Percentiles rank a stretch among this genome's conserved stretches.
Evolutionary conservation across 53 echinoderm and acorn worm species (phyloP).

Genomic region (Mesocentrotus franciscanus): DNA sequence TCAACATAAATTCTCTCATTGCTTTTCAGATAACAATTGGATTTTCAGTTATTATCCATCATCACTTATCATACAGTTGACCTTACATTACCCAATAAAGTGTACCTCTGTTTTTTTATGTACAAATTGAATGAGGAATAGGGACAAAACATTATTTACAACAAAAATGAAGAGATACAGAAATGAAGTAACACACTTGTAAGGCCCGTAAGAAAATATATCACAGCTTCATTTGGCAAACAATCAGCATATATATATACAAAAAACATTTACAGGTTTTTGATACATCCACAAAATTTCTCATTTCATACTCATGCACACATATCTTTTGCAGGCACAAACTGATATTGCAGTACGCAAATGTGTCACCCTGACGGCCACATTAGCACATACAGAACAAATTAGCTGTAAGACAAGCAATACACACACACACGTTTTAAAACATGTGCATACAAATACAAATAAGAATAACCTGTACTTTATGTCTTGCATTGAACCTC

Average conservation of each 20-base stretch:
- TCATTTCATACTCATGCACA: slow-evolving; percentile 32
- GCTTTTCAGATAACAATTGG: not conserved
- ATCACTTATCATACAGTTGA: not conserved
- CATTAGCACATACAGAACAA: not conserved
- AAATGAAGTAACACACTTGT: slow-evolving; percentile 31
- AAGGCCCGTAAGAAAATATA: slow-evolving; percentile 63
- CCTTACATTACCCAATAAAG: not conserved
- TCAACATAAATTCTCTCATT: not conserved
- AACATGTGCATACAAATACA: not conserved
- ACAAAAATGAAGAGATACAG: not conserved
- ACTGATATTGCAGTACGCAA: slow-evolving; percentile 28
- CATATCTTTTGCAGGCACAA: slow-evolving; percentile 38
- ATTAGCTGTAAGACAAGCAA: not conserved
- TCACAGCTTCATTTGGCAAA: slow-evolving; percentile 45
- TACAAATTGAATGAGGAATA: slow-evolving; percentile 1
- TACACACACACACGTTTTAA: not conserved
- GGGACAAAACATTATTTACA: not conserved
- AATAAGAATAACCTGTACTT: not conserved
- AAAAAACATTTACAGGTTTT: slow-evolving; percentile 16
- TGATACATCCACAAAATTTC: not conserved
- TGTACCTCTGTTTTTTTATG: not conserved
- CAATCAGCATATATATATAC: slow-evolving; percentile 24
- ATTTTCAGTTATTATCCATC: not conserved
- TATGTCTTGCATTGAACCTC: not conserved
- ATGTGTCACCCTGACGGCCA: not conserved